Conservation (phyloP, 2,797 vertebrate genomes). For the Galaxias olidus region DNA sequence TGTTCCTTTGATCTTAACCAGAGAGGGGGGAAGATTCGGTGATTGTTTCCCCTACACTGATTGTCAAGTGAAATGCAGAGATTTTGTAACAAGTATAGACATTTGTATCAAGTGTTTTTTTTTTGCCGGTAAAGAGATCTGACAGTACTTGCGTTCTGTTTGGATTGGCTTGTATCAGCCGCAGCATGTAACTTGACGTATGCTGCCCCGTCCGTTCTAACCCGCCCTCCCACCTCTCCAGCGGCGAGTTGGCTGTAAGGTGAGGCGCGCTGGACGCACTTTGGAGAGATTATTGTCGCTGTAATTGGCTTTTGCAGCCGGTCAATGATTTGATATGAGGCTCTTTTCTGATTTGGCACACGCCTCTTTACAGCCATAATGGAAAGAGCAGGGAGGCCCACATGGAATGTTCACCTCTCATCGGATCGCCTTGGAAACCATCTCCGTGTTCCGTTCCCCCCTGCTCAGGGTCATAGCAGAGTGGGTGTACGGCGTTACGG, state of each 20-base stretch:
- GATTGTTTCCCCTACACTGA: too few relatives aligned
- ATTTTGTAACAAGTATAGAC: too few relatives aligned
- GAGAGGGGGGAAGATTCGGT: too few relatives aligned
- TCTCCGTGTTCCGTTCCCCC: constrained; percentile 31
- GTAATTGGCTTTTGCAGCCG: constrained; percentile 76
- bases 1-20: too few relatives aligned
- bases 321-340: constrained; percentile 71
- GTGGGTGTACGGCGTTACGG: neutral
- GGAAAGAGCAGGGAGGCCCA: constrained; percentile 63
- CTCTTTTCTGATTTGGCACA: constrained; percentile 69
- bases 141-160: too few relatives aligned
- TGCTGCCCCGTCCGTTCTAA: neutral
- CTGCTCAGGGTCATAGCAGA: constrained; percentile 36
- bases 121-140: neutral
- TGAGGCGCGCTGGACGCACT: constrained; percentile 67
- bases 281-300: constrained; percentile 74
- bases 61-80: too few relatives aligned
- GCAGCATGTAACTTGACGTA: neutral
- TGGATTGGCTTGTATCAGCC: too few relatives aligned
- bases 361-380: constrained; percentile 69
- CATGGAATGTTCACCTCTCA: constrained; percentile 55
- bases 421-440: constrained; percentile 55
- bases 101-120: neutral
- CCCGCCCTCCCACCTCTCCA: constrained; percentile 12
- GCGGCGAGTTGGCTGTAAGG: constrained; percentile 58